Percentiles rank a stretch among this genome's conserved stretches.
These are phyloP conservation scores for Oligia strigilis DNA, from an alignment of 2,888 invertebrate genomes.

Conservation along the genomic window DNA sequence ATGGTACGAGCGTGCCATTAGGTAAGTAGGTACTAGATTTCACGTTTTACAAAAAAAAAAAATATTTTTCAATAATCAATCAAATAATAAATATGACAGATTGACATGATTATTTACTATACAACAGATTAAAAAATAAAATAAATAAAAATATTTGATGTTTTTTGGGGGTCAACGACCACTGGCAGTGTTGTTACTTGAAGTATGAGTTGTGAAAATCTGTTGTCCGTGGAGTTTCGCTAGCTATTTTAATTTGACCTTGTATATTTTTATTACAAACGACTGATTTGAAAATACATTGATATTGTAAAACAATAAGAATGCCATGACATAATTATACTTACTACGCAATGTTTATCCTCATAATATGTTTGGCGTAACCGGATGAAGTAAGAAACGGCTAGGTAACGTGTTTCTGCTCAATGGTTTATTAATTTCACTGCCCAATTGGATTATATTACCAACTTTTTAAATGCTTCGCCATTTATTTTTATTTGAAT, in stretches of 20 bases:
- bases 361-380: not conserved
- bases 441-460: not conserved
- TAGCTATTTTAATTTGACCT: not conserved
- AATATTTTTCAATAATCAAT: too few species aligned
- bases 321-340: not conserved
- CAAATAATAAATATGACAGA: too few species aligned
- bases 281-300: not conserved
- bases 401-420: not conserved
- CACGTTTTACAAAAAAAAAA: too few species aligned
- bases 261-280: not conserved
- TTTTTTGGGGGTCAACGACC: too few species aligned
- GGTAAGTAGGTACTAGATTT: too few species aligned
- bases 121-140: too few species aligned
- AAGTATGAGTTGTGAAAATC: not conserved
- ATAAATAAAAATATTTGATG: too few species aligned
- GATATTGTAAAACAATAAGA: not conserved
- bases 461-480: not conserved
- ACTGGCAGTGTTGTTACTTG: not conserved
- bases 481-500: constrained; percentile 8
- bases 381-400: constrained; percentile 1
- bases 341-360: not conserved
- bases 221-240: not conserved
- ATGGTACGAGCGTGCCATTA: too few species aligned
- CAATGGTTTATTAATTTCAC: not conserved
- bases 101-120: too few species aligned